A percentile compares a stretch with the other conserved stretches of the same genome.
Conservation (phyloP, 2,797 vertebrate genomes). For the Potorous gilbertii region DNA sequence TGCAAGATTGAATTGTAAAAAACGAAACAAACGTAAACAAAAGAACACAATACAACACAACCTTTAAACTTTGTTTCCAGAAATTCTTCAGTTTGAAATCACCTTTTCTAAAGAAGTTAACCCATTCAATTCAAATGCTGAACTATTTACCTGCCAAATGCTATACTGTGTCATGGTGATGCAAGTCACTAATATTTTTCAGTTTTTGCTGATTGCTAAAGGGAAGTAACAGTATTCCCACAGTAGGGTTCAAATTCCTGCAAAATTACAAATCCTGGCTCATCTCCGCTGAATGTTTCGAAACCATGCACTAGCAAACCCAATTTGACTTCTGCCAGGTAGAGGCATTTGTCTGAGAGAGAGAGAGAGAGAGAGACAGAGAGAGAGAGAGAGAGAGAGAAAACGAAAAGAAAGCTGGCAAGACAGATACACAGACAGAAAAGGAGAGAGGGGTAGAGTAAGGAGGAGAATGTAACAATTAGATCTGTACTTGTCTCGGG, state of each 20-base stretch:
- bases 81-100: conserved; percentile 85
- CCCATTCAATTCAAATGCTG: conserved; percentile 83
- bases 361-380: conserved; percentile 67
- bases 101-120: conserved; percentile 85
- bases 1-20: conserved; percentile 98
- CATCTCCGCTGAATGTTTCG: conserved; percentile 83
- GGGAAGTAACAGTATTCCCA: conserved; percentile 85
- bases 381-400: conserved; percentile 37
- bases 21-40: conserved; percentile 45
- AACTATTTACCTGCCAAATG: conserved; percentile 86
- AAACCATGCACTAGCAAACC: conserved; percentile 87
- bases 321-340: conserved; percentile 84
- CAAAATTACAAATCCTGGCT: conserved; percentile 83
- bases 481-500: conserved; percentile 80
- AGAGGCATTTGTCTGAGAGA: conserved; percentile 83
- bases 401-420: conserved; percentile 69
- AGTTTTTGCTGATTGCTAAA: conserved; percentile 85
- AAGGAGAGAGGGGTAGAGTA: conserved; percentile 74
- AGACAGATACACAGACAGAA: conserved; percentile 73
- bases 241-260: conserved; percentile 84
- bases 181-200: conserved; percentile 85
- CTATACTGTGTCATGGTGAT: conserved; percentile 86
- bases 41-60: conserved; percentile 69
- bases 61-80: conserved; percentile 82
- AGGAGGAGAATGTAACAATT: conserved; percentile 77